A percentile compares a stretch with the other conserved stretches of the same genome.
Conservation (phyloP, 2,797 vertebrate genomes). For the Diceros bicornis region DNA sequence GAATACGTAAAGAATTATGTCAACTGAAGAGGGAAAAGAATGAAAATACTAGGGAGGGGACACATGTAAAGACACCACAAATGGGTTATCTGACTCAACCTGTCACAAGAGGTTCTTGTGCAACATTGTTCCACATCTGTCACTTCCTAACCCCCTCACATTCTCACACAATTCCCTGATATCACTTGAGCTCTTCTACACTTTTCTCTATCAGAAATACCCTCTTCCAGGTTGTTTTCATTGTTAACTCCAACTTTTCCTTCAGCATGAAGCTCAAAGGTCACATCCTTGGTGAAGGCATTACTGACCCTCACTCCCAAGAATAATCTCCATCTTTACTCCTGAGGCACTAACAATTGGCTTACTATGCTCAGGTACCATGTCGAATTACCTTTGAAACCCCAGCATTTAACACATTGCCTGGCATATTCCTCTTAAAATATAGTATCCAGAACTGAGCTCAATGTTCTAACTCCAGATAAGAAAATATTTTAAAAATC, state of each 20-base stretch:
- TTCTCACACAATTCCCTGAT: not conserved
- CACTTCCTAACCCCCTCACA: not conserved
- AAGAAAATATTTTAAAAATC: slow-evolving; percentile 14
- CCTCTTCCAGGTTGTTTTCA: not conserved
- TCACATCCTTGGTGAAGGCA: not conserved
- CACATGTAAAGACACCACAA: not conserved
- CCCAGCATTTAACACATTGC: not conserved
- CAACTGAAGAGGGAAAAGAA: not conserved
- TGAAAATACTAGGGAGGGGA: not conserved
- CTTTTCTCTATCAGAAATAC: not conserved
- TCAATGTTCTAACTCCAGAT: not conserved
- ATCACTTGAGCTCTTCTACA: not conserved
- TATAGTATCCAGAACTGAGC: not conserved
- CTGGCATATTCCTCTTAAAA: not conserved
- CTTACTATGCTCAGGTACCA: not conserved
- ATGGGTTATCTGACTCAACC: not conserved
- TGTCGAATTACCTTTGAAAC: not conserved
- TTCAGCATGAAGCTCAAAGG: not conserved
- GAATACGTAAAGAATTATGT: not conserved
- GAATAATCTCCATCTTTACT: not conserved
- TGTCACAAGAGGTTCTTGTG: not conserved
- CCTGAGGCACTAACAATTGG: not conserved
- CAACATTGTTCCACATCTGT: not conserved
- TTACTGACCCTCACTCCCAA: not conserved
- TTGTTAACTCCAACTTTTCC: not conserved